Evolutionary conservation across 2,113 vertebrate genomes (phyloP).

Genomic region (Artemisiospiza belli): DNA sequence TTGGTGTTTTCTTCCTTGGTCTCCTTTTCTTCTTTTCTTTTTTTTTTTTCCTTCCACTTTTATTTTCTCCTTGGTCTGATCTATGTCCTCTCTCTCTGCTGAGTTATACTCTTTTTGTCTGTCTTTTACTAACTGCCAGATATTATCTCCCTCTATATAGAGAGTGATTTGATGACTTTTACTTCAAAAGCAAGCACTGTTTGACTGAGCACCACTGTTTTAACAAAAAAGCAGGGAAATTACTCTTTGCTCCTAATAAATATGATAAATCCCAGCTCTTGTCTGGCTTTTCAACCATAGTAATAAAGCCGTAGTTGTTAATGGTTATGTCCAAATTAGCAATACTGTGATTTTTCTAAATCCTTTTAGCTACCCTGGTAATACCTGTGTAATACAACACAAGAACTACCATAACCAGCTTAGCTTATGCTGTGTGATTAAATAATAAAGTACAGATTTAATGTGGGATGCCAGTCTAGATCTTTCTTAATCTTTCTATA

Average conservation of each 20-base stretch:
- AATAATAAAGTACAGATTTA: neutral
- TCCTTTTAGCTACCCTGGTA: neutral
- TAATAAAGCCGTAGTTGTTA: neutral
- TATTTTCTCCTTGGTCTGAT: neutral
- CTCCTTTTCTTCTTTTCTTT: neutral
- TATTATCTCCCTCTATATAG: neutral
- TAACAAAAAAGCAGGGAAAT: neutral
- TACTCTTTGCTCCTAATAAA: neutral
- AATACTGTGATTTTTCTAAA: neutral
- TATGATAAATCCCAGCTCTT: neutral
- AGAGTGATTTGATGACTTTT: neutral
- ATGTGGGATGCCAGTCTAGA: neutral
- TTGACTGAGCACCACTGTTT: neutral
- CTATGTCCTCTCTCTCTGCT: neutral
- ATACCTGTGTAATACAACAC: neutral
- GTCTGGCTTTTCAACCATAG: neutral
- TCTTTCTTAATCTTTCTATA: neutral
- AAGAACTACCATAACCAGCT: neutral
- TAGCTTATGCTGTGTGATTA: neutral
- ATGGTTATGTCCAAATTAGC: neutral
- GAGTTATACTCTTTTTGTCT: neutral
- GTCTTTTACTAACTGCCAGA: neutral
- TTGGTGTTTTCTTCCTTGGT: neutral
- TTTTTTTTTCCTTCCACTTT: neutral
- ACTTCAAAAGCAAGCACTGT: neutral